Percentiles rank a stretch among this genome's conserved stretches.
These are phyloP conservation scores for Spinus pinus DNA, from an alignment of 2,797 vertebrate species.

Conservation along the genomic window DNA sequence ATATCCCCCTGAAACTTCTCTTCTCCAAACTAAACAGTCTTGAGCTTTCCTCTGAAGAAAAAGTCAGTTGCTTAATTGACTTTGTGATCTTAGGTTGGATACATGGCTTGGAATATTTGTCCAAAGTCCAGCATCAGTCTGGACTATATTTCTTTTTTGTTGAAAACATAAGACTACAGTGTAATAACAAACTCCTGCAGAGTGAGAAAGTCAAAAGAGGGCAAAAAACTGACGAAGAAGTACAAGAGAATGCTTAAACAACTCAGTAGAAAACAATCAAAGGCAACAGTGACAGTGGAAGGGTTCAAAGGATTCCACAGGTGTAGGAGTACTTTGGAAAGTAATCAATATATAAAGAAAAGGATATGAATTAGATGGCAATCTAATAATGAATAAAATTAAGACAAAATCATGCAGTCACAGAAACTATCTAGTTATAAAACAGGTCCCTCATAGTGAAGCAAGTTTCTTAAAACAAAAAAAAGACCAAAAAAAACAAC, in stretches of 20 bases:
- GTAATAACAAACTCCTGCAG: neutral
- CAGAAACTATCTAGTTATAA: neutral
- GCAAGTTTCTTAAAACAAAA: neutral
- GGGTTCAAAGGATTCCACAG: neutral
- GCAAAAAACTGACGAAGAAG: neutral
- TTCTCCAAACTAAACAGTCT: neutral
- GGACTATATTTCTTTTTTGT: neutral
- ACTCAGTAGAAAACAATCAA: neutral
- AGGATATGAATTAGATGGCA: neutral
- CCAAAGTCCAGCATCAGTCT: neutral
- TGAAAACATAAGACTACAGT: neutral
- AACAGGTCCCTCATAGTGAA: neutral
- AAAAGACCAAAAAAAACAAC: neutral
- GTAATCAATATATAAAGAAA: neutral
- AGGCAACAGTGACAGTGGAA: neutral
- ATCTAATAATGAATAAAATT: neutral
- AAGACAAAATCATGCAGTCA: neutral
- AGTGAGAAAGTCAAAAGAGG: neutral
- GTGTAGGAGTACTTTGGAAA: neutral
- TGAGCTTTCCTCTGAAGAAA: neutral
- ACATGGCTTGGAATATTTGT: neutral
- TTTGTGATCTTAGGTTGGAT: neutral
- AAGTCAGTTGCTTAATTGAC: neutral
- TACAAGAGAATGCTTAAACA: neutral
- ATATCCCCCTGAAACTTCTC: neutral